Conservation (phyloP, 2,113 vertebrate genomes). For the Oreochromis spilurus region DNA sequence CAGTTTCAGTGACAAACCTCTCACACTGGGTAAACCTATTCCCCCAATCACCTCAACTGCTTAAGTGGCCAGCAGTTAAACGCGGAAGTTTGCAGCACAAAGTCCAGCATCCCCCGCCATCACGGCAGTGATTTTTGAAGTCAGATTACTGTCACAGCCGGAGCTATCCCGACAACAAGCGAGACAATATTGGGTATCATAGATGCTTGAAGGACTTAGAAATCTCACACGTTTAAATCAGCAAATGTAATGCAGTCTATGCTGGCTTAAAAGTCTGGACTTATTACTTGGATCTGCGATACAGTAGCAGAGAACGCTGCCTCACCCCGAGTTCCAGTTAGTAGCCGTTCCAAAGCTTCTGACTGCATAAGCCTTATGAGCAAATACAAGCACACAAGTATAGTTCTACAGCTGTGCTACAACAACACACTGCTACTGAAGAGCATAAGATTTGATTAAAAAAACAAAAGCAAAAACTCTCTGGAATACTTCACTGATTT, state of each 20-base stretch:
- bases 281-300: background rate
- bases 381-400: background rate
- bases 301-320: background rate
- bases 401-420: background rate
- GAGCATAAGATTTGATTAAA: background rate
- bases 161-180: background rate
- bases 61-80: slow-evolving; percentile 8
- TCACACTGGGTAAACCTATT: slow-evolving; percentile 31
- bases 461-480: background rate
- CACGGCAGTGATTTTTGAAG: background rate
- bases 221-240: background rate
- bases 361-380: background rate
- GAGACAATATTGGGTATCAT: background rate
- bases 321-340: background rate
- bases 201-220: background rate
- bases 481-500: background rate
- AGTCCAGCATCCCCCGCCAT: background rate
- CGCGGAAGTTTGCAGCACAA: background rate
- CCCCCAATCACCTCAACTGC: slow-evolving; percentile 24
- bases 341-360: background rate
- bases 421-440: background rate
- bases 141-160: background rate
- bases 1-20: slow-evolving; percentile 59
- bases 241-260: background rate
- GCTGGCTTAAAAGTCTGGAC: background rate